These are phyloP conservation scores for Mystacides longicornis DNA, from an alignment of 2,888 invertebrate species.

Conservation along the genomic window DNA sequence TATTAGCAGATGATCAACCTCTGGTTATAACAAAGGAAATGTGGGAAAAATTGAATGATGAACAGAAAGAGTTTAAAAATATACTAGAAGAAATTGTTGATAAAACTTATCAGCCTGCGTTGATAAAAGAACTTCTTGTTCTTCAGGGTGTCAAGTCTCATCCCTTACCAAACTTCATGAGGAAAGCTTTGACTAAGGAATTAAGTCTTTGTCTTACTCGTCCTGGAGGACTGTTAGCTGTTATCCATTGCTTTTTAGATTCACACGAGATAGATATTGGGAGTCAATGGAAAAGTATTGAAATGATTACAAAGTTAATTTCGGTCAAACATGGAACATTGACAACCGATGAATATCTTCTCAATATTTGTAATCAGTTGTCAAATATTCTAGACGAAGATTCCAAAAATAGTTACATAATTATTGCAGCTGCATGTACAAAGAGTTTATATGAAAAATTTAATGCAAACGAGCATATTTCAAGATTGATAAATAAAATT, in stretches of 20 bases:
- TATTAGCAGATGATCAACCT: conserved; percentile 26
- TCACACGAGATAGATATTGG: conserved; percentile 48
- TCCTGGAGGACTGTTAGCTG: conserved; percentile 55
- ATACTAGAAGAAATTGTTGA: conserved; percentile 47
- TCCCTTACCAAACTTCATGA: conserved; percentile 55
- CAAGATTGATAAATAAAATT: conserved; percentile 35
- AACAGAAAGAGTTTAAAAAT: conserved; percentile 45
- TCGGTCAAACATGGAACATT: conserved; percentile 45
- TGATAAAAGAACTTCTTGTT: conserved; percentile 64
- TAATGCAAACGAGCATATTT: conserved; percentile 34
- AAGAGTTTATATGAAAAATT: conserved; percentile 46
- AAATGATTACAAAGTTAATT: conserved; percentile 59
- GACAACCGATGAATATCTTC: conserved; percentile 45
- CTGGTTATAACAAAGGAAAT: conserved; percentile 51
- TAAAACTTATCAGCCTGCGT: conserved; percentile 51
- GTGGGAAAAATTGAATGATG: conserved; percentile 43
- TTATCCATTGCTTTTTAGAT: conserved; percentile 59
- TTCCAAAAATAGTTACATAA: conserved; percentile 40
- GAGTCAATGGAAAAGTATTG: conserved; percentile 59
- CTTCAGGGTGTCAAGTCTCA: conserved; percentile 49
- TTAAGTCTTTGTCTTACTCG: conserved; percentile 52
- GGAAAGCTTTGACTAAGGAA: conserved; percentile 51
- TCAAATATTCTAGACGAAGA: conserved; percentile 38
- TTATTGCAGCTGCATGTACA: conserved; percentile 51
- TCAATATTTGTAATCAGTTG: conserved; percentile 48